Base-by-base conservation (phyloP, 2,113 vertebrate genomes). In the Martes martes region DNA sequence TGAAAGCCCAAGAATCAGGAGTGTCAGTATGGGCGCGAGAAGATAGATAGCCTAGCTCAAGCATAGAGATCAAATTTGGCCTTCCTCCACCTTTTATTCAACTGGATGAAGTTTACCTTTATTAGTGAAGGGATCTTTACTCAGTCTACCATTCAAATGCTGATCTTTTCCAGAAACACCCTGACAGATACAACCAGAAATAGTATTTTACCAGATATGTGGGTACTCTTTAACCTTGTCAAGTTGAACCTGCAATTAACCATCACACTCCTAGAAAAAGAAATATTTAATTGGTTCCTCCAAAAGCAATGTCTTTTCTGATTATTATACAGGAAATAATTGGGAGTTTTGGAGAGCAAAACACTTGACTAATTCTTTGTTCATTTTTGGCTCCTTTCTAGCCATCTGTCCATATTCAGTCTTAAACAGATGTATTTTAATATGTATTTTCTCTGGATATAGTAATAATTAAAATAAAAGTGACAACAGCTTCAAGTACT, bases 381-480 rank as follows among this genome's bases (percentile, higher is more conserved):
- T 95, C 7, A 65, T 39, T 93, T 74, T 57, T 28, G 69, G 36
- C 42, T 87, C 21, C n/a, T 87, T 94, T 28, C 59, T 23, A 78
- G 24, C 7, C 47, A 92, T 81, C 14, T 83, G 23, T 79, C 63
- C 52, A 23, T 3, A 47, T 11, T 10, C 50, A 74, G 13, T 65
- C 45, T 76, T 73, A 69, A 89, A 61, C 59, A 89, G 79, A 63
- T 83, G 10, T 50, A 83, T 82, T 79, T 33, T 92, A 90, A 47
- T 82, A 90, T 63, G 67, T 63, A 55, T 65, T 89, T 91, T 95
- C 24, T 84, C 15, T 84, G 21, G 18, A 71, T 93, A 81, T 61
- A 42, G 45, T 74, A 76, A 96, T 79, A 55, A 57, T 47, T 91
- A 28, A 74, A 96, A 93, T 79, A 88, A 71, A 93, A 90, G 74